phyloP scores from a whole-genome alignment of 2,797 vertebrate genomes.

The Periophthalmus magnuspinnatus region DNA sequence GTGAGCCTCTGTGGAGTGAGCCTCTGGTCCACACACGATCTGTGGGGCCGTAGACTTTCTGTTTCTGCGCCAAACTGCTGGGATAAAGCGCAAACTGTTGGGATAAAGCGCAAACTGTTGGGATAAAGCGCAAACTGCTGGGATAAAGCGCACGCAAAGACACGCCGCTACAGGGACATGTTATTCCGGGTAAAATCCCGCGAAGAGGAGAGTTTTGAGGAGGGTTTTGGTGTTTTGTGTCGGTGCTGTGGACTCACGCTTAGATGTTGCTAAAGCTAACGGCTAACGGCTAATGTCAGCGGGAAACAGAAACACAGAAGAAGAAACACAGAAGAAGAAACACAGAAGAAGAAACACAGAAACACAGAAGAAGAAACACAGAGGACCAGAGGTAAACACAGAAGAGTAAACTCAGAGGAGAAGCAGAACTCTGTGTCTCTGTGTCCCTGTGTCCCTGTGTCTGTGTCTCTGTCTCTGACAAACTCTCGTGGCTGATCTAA shows the following conservation, averaged over 20 bases:
- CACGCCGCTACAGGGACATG: background rate
- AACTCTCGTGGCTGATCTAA: background rate
- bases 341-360: too few species aligned
- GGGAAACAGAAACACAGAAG: conserved; percentile 17
- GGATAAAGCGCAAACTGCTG: background rate
- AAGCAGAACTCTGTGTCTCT: too few species aligned
- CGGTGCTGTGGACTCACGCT: background rate
- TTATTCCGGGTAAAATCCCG: background rate
- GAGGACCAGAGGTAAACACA: too few species aligned
- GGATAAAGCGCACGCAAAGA: background rate
- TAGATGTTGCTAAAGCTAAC: conserved; percentile 45
- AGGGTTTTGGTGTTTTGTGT: too few species aligned
- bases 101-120: too few species aligned
- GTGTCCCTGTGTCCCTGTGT: too few species aligned
- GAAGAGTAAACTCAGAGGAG: too few species aligned
- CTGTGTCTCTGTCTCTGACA: background rate
- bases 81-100: background rate
- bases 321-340: too few species aligned
- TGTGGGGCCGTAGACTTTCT: conserved; percentile 10
- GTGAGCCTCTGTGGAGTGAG: background rate
- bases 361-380: conserved; percentile 7
- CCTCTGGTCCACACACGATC: conserved; percentile 44
- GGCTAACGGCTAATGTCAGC: conserved; percentile 42
- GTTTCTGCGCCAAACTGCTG: background rate
- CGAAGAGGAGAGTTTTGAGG: background rate